Conservation (phyloP, 1,140 invertebrate genomes). For the Papilio xuthus region DNA sequence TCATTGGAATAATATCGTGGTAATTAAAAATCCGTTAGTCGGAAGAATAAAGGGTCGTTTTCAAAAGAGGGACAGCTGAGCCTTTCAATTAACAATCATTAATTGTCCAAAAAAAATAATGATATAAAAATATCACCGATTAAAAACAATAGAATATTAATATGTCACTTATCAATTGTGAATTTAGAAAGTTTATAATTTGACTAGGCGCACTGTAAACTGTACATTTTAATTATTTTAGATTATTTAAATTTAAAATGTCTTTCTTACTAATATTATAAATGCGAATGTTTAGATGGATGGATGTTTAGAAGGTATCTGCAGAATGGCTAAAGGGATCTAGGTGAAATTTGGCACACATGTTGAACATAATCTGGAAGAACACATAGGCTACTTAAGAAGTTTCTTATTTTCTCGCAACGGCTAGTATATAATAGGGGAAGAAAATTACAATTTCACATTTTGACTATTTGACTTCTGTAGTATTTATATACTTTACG, state of each 20-base stretch:
- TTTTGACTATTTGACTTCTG: too few relatives aligned
- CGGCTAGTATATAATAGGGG: too few relatives aligned
- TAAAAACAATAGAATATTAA: conserved; percentile 1
- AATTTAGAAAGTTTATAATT: not conserved
- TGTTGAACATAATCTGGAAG: too few relatives aligned
- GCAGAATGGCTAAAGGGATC: too few relatives aligned
- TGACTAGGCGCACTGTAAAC: not conserved
- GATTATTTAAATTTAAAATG: not conserved
- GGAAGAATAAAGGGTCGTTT: not conserved
- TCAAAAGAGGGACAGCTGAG: not conserved
- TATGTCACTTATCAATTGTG: not conserved
- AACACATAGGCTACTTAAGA: too few relatives aligned
- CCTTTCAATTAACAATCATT: conserved; percentile 8
- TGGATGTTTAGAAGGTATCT: too few relatives aligned
- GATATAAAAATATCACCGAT: not conserved
- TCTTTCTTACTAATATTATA: too few relatives aligned
- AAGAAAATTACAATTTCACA: too few relatives aligned
- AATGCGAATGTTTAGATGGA: too few relatives aligned
- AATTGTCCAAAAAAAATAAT: not conserved
- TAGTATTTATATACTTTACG: too few relatives aligned
- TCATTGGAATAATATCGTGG: conserved; percentile 12
- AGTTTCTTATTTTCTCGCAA: too few relatives aligned
- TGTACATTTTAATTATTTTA: not conserved
- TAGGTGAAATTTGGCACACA: too few relatives aligned
- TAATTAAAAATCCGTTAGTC: conserved; percentile 21